Conservation (phyloP, 2,888 invertebrate species). For the Cylloceria caligata region DNA sequence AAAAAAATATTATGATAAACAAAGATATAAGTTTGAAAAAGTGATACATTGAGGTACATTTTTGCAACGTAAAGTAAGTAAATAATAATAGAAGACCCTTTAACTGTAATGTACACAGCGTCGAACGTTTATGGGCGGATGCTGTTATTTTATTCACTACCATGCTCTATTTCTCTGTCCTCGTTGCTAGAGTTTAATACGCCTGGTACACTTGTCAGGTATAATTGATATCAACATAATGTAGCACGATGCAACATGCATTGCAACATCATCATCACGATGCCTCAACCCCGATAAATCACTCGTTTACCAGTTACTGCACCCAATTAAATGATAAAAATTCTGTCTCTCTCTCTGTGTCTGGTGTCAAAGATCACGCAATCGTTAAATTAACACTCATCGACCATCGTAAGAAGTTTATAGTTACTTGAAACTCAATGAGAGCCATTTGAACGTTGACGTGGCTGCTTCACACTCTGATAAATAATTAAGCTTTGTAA, state of each 20-base stretch:
- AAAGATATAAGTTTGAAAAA: background rate
- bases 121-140: background rate
- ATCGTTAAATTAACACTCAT: conserved; percentile 26
- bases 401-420: conserved; percentile 4
- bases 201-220: conserved; percentile 20
- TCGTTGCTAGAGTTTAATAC: background rate
- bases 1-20: background rate
- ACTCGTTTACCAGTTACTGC: conserved; percentile 12
- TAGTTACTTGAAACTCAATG: background rate
- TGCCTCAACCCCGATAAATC: background rate
- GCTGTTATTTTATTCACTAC: conserved; percentile 34
- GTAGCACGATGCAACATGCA: conserved; percentile 1
- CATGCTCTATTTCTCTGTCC: background rate
- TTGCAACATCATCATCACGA: background rate
- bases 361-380: conserved; percentile 25
- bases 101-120: background rate
- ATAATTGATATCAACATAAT: conserved; percentile 33
- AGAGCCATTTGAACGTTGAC: background rate
- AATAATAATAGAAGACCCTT: background rate
- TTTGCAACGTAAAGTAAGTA: background rate
- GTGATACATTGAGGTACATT: no score
- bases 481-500: background rate
- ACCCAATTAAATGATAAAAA: conserved; percentile 28
- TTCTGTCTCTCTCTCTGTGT: conserved; percentile 14
- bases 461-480: background rate